phyloP scores from a whole-genome alignment of 2,888 invertebrate species.

The Achlya flavicornis region DNA sequence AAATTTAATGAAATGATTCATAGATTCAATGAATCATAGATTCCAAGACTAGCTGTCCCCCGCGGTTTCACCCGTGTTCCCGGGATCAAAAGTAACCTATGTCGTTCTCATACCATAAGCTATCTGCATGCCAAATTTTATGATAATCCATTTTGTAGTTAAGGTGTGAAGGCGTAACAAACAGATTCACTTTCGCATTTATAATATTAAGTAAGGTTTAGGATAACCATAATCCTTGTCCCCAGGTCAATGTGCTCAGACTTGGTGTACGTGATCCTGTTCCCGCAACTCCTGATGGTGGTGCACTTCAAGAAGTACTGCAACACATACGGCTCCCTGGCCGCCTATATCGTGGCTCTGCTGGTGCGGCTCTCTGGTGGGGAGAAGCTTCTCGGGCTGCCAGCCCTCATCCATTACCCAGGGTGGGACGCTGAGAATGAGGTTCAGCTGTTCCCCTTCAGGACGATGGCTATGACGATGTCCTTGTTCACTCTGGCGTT shows the following conservation, averaged over 20 bases:
- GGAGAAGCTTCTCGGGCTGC: slow-evolving; percentile 92
- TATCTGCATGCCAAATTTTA: no score
- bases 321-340: slow-evolving; percentile 98
- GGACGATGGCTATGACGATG: slow-evolving; percentile 96
- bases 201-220: no score
- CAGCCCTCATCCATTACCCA: slow-evolving; percentile 93
- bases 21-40: no score
- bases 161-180: no score
- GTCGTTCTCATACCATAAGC: no score
- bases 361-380: slow-evolving; percentile 92
- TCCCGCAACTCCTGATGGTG: slow-evolving; percentile 98
- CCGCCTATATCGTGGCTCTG: slow-evolving; percentile 93
- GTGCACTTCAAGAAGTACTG: slow-evolving; percentile 97
- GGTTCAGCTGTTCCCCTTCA: slow-evolving; percentile 97
- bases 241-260: slow-evolving; percentile 98
- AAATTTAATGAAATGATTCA: no score
- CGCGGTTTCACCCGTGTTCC: no score
- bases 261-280: slow-evolving; percentile 98
- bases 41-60: no score
- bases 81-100: no score
- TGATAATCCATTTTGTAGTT: no score
- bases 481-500: slow-evolving; percentile 91
- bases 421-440: slow-evolving; percentile 91
- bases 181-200: no score
- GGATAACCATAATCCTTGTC: slow-evolving; percentile 16